These are phyloP conservation scores for Agrotis segetum DNA, from an alignment of 2,888 invertebrate species.

Conservation along the genomic window DNA sequence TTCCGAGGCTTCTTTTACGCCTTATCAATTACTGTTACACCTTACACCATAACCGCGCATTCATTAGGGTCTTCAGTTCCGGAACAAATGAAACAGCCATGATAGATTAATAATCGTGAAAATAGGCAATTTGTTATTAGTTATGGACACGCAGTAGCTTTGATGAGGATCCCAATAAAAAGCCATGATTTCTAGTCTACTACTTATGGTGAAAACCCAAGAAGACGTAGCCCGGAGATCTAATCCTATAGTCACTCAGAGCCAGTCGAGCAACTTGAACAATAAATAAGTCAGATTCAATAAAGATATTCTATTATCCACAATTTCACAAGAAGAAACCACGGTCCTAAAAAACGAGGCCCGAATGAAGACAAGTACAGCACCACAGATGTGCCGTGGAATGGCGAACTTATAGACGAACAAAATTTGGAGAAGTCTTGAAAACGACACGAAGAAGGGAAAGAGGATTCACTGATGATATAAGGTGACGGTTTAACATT, in stretches of 20 bases:
- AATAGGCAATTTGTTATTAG: conserved; percentile 30
- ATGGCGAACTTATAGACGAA: neutral
- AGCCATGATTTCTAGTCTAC: no score
- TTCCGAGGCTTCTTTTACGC: neutral
- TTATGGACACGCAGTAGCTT: conserved; percentile 19
- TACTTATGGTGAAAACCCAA: neutral
- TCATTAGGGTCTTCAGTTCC: conserved; percentile 19
- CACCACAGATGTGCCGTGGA: neutral
- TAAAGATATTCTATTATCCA: neutral
- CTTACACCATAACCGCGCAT: conserved; percentile 6
- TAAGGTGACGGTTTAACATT: conserved; percentile 15
- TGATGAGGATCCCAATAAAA: no score
- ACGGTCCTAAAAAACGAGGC: neutral
- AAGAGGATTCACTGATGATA: neutral
- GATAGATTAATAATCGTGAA: conserved; percentile 23
- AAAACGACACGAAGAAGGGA: neutral
- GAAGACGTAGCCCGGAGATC: neutral
- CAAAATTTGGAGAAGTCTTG: neutral
- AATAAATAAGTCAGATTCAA: no score
- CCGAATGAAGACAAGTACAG: neutral
- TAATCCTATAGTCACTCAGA: neutral
- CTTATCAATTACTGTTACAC: neutral
- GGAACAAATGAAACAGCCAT: conserved; percentile 31
- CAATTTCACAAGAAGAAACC: neutral
- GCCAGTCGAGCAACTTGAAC: neutral